phyloP scores from a whole-genome alignment of 2,888 invertebrate genomes.

The Beris chalybata region DNA sequence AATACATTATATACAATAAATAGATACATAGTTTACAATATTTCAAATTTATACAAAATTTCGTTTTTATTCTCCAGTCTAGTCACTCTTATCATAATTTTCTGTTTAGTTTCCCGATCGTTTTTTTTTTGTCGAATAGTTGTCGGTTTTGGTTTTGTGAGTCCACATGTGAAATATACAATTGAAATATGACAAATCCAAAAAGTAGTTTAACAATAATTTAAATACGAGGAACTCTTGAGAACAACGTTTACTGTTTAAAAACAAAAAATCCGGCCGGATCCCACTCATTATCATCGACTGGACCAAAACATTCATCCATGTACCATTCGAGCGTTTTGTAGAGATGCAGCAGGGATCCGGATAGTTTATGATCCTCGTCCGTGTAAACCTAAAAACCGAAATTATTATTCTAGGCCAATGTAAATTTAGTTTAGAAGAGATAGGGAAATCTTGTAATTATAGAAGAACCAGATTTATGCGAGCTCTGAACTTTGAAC shows the following conservation, averaged over 20 bases:
- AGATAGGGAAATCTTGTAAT: too few species aligned
- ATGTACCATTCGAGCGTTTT: constrained; percentile 85
- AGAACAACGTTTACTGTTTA: constrained; percentile 50
- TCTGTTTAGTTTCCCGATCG: not conserved
- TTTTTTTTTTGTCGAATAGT: not conserved
- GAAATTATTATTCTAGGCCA: too few species aligned
- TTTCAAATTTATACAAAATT: constrained; percentile 1
- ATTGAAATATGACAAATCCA: too few species aligned
- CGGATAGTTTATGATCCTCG: constrained; percentile 75
- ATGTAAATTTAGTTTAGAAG: too few species aligned
- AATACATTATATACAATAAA: constrained; percentile 12
- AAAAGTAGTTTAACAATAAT: too few species aligned
- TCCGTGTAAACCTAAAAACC: constrained; percentile 79
- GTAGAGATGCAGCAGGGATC: constrained; percentile 76
- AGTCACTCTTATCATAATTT: not conserved
- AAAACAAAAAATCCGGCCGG: constrained; percentile 59
- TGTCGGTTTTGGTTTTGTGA: not conserved
- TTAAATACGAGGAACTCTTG: too few species aligned
- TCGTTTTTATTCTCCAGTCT: not conserved
- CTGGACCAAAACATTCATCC: constrained; percentile 77
- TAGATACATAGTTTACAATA: constrained; percentile 1
- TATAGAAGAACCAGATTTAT: too few species aligned
- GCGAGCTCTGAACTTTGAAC: not conserved
- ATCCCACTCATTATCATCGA: constrained; percentile 72
- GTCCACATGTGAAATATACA: not conserved